Evolutionary conservation across 2,888 invertebrate species (phyloP).

Genomic region (Heliconius ethilla): DNA sequence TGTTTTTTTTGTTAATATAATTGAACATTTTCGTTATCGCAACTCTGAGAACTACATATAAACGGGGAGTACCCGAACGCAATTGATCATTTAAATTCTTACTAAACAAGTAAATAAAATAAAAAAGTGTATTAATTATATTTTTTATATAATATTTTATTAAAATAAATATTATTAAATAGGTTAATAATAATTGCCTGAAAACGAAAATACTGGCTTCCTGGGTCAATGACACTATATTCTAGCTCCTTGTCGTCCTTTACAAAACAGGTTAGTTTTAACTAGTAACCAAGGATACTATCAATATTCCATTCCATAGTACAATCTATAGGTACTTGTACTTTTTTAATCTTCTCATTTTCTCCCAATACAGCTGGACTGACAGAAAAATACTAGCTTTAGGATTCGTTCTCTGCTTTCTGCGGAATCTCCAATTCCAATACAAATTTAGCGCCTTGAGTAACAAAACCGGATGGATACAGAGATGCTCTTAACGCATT

Average conservation of each 20-base stretch:
- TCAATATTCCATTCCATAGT: background rate
- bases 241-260: background rate
- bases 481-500: too few relatives aligned
- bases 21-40: background rate
- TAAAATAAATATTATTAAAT: too few relatives aligned
- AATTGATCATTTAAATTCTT: background rate
- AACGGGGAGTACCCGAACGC: conserved; percentile 16
- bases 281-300: background rate
- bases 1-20: background rate
- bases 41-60: background rate
- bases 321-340: background rate
- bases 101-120: background rate
- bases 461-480: too few relatives aligned
- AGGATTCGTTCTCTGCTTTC: too few relatives aligned
- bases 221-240: background rate
- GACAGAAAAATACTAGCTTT: too few relatives aligned
- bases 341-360: background rate
- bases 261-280: background rate
- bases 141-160: background rate
- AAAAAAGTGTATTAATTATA: background rate
- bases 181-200: too few relatives aligned
- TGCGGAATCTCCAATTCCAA: too few relatives aligned
- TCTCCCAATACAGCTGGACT: too few relatives aligned
- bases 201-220: background rate
- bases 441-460: too few relatives aligned